A percentile compares a stretch with the other conserved stretches of the same genome.
Evolutionary conservation across 2,888 invertebrate species (phyloP).

Genomic region (Petrophora chlorosata): DNA sequence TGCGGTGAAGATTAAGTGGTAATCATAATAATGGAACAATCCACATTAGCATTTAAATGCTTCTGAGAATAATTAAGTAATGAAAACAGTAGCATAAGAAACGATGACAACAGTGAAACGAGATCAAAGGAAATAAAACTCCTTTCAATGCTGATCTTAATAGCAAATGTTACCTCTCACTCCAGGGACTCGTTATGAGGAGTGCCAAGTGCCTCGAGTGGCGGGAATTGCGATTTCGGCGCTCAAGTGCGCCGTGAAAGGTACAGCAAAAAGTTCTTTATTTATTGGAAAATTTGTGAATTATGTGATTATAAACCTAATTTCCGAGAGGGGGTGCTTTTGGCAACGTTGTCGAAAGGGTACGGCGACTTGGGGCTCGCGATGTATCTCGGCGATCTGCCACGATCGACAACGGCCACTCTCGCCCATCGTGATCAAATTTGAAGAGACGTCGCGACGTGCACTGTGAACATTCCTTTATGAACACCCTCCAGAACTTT

Average conservation of each 20-base stretch:
- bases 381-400: slow-evolving; percentile 70
- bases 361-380: slow-evolving; percentile 51
- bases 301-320: slow-evolving; percentile 31
- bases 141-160: slow-evolving; percentile 50
- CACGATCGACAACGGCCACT: slow-evolving; percentile 56
- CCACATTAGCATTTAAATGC: slow-evolving; percentile 32
- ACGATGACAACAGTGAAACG: slow-evolving; percentile 38
- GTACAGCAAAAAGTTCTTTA: slow-evolving; percentile 35
- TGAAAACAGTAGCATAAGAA: slow-evolving; percentile 31
- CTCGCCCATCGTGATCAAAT: slow-evolving; percentile 60
- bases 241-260: slow-evolving; percentile 47
- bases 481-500: slow-evolving; percentile 14
- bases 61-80: slow-evolving; percentile 18
- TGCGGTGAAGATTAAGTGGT: slow-evolving; percentile 19
- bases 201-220: slow-evolving; percentile 65
- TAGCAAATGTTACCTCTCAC: slow-evolving; percentile 58
- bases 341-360: slow-evolving; percentile 29
- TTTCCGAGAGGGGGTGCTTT: slow-evolving; percentile 27
- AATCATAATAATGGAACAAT: slow-evolving; percentile 18
- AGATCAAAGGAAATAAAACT: slow-evolving; percentile 53
- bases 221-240: slow-evolving; percentile 56
- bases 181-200: slow-evolving; percentile 58
- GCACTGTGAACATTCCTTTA: slow-evolving; percentile 37
- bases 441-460: slow-evolving; percentile 51
- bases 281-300: slow-evolving; percentile 35